A percentile compares a stretch with the other conserved stretches of the same genome.
Evolutionary conservation across 1,140 invertebrate species (phyloP).

Genomic region (Harlomillsia oculata): DNA sequence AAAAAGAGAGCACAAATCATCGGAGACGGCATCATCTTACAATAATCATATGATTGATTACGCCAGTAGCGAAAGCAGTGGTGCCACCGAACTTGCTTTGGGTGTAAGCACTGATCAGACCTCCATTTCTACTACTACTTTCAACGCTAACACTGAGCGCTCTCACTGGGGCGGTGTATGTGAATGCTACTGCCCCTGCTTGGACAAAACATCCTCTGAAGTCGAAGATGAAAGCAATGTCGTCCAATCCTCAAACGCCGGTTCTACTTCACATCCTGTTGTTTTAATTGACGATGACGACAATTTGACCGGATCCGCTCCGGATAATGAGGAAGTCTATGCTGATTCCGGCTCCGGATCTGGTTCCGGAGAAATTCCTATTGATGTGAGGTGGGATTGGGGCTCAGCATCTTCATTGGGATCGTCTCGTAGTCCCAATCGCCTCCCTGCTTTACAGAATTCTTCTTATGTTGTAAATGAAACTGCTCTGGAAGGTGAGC

Average conservation of each 20-base stretch:
- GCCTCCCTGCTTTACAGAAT: no score
- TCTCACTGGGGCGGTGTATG: constrained; percentile 42
- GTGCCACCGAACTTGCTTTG: neutral
- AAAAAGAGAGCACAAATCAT: constrained; percentile 3
- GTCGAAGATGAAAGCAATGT: no score
- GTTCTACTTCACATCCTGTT: neutral
- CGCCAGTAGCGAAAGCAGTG: constrained; percentile 1
- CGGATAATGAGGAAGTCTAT: constrained; percentile 1
- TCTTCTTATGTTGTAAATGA: no score
- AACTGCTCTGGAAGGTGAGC: no score
- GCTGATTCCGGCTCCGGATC: constrained; percentile 6
- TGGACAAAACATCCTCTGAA: constrained; percentile 37
- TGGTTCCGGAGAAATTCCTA: constrained; percentile 4
- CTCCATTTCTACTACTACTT: neutral
- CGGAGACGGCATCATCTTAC: constrained; percentile 11
- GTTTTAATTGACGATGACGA: neutral
- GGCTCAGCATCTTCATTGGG: no score
- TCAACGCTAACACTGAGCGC: neutral
- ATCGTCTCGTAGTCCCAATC: no score
- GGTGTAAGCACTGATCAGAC: neutral
- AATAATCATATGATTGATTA: constrained; percentile 20
- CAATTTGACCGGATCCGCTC: neutral
- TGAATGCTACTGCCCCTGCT: constrained; percentile 60
- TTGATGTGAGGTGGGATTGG: no score
- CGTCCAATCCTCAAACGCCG: no score